phyloP scores from a whole-genome alignment of 2,888 invertebrate species.

The Aethes cnicana region DNA sequence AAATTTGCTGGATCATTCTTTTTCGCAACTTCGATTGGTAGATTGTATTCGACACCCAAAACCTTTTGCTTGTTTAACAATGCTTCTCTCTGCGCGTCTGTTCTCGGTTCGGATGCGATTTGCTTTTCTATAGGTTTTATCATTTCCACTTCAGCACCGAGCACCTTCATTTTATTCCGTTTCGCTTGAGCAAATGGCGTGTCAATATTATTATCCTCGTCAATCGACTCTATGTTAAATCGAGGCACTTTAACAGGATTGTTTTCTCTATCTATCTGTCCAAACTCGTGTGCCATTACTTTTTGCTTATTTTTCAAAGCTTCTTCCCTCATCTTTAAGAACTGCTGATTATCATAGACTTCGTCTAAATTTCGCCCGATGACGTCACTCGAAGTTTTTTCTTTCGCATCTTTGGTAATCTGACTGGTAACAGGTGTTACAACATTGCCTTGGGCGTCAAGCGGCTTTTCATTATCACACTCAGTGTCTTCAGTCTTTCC shows the following conservation, averaged over 20 bases:
- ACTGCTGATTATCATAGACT: constrained; percentile 56
- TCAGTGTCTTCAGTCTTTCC: constrained; percentile 45
- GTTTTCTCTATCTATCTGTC: constrained; percentile 59
- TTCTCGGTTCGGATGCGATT: constrained; percentile 46
- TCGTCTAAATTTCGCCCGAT: constrained; percentile 60
- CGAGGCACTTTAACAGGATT: constrained; percentile 46
- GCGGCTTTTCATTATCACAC: constrained; percentile 60
- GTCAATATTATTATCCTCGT: constrained; percentile 60
- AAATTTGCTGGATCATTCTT: constrained; percentile 57
- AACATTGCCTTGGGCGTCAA: constrained; percentile 68
- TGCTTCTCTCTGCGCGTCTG: constrained; percentile 82
- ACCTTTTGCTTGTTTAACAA: constrained; percentile 84
- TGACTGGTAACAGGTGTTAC: constrained; percentile 41
- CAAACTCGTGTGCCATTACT: constrained; percentile 77
- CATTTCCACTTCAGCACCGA: constrained; percentile 55
- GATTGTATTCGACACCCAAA: constrained; percentile 83
- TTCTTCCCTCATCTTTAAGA: constrained; percentile 64
- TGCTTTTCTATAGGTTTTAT: constrained; percentile 37
- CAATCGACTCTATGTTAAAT: constrained; percentile 44
- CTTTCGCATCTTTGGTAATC: constrained; percentile 38
- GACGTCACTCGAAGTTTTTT: constrained; percentile 56
- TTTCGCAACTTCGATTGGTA: constrained; percentile 48
- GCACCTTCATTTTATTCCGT: constrained; percentile 62
- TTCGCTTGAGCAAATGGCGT: constrained; percentile 58
- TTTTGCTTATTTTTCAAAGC: constrained; percentile 75